Base-by-base conservation (phyloP, 2,888 invertebrate species). In the Ferrisia virgata region DNA sequence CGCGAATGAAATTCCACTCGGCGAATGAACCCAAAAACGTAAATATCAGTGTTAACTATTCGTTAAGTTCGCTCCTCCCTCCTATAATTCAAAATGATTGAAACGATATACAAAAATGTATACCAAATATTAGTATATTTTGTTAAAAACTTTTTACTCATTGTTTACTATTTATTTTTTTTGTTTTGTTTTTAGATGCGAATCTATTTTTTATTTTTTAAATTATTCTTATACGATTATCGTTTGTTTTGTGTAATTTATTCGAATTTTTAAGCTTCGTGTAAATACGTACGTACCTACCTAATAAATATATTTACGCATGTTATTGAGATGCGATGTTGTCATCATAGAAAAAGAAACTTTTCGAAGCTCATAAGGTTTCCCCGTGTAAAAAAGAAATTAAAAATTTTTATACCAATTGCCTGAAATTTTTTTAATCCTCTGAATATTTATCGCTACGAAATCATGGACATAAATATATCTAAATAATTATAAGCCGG, bases 241-340 rank as follows among this genome's bases (percentile, higher is more conserved):
- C 40, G 53, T 80, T 80, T 80, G 43, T 80, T 22, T 11, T 76
- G 9, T 25, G 31, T 31, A 80, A 53, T 53, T 80, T 53, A 80
- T 76, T n/a, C 72, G 36, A 31, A 36, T 76, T 76, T 76, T 80
- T 80, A 18, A 31, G 80, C 80, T 80, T 80, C 80, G 53, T 80
- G 80, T 80, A 80, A 80, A 80, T 80, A 80, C n/a, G n/a, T n/a
- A n/a, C n/a, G n/a, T n/a, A n/a, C n/a, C n/a, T n/a, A n/a, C n/a
- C n/a, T n/a, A 36, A 18, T 76, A 36, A 28, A 64, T 28, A 64
- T 64, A 31, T 64, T 28, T 39, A 39, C 11, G 11, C 39, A 11
- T 39, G 39, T 39, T 8, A 8, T 39, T 39, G 11, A 8, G 39
- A 8, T 8, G 15, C 28, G 13, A 28, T 15, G 64, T 9, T 18